Evolutionary conservation across 2,888 invertebrate species (phyloP).

Genomic region (Drosophila setosimentum): DNA sequence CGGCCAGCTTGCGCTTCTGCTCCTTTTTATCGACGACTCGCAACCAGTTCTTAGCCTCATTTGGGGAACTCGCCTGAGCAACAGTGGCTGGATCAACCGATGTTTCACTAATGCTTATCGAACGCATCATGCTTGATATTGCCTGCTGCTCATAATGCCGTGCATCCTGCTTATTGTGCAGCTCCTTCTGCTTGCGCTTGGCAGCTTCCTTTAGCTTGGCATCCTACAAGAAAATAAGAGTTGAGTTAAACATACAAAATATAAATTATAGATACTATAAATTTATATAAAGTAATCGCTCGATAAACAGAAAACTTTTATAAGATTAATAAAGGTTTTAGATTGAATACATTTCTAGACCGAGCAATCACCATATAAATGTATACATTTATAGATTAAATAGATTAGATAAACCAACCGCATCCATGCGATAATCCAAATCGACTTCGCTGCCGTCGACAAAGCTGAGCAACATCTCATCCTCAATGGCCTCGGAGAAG

Average conservation of each 20-base stretch:
- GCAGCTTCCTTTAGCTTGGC: conserved; percentile 46
- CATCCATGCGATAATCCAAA: conserved; percentile 85
- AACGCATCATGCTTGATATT: conserved; percentile 82
- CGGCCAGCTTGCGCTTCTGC: conserved; percentile 83
- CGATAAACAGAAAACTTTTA: too few species aligned
- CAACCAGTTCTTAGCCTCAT: conserved; percentile 80
- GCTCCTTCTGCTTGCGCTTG: conserved; percentile 70
- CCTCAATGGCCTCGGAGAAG: conserved; percentile 88
- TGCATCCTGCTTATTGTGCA: conserved; percentile 71
- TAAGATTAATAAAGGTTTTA: too few species aligned
- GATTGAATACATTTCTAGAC: too few species aligned
- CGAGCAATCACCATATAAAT: background rate
- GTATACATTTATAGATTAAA: background rate
- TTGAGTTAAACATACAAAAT: background rate
- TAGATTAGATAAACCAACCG: conserved; percentile 37
- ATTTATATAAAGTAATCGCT: background rate
- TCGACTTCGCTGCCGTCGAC: conserved; percentile 86
- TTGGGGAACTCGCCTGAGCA: conserved; percentile 49
- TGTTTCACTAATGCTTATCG: conserved; percentile 72
- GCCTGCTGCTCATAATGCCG: conserved; percentile 84
- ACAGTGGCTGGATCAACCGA: conserved; percentile 41
- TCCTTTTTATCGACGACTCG: conserved; percentile 85
- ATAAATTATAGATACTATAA: background rate
- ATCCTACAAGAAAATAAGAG: conserved; percentile 36
- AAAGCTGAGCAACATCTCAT: conserved; percentile 86